Conservation (phyloP, 2,888 invertebrate species). For the Eupithecia subfuscata region DNA sequence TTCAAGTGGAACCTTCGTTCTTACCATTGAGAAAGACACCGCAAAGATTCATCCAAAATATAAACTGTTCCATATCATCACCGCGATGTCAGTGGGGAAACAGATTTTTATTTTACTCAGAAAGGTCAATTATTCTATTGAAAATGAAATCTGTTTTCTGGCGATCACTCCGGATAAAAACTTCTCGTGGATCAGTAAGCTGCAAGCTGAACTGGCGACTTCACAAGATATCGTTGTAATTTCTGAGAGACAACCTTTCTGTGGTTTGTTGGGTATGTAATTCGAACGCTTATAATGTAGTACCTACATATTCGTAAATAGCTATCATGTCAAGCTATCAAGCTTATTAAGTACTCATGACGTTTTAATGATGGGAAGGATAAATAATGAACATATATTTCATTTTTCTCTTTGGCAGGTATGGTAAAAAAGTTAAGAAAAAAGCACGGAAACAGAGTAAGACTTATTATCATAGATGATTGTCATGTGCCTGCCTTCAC, state of each 20-base stretch:
- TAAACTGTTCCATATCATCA: constrained; percentile 53
- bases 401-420: constrained; percentile 69
- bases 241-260: constrained; percentile 59
- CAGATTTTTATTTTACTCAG: constrained; percentile 56
- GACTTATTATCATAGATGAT: constrained; percentile 79
- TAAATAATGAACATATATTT: background rate
- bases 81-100: constrained; percentile 56
- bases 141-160: constrained; percentile 49
- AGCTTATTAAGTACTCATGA: no score
- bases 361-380: background rate
- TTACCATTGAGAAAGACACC: constrained; percentile 54
- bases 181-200: constrained; percentile 58
- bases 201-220: constrained; percentile 55
- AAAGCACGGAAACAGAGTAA: constrained; percentile 78
- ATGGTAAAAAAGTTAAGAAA: constrained; percentile 87
- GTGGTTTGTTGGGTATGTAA: constrained; percentile 59
- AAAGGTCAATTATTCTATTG: constrained; percentile 42
- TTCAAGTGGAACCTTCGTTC: constrained; percentile 52
- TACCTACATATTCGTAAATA: no score
- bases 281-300: no score
- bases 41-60: constrained; percentile 49
- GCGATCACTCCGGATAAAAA: constrained; percentile 54
- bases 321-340: background rate
- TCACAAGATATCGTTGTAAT: constrained; percentile 56
- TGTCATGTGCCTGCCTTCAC: constrained; percentile 78